Evolutionary conservation across 2,113 vertebrate species (phyloP), one percentile per base, ranked within the genome.

Genomic region (Mionectes macconnelli): DNA sequence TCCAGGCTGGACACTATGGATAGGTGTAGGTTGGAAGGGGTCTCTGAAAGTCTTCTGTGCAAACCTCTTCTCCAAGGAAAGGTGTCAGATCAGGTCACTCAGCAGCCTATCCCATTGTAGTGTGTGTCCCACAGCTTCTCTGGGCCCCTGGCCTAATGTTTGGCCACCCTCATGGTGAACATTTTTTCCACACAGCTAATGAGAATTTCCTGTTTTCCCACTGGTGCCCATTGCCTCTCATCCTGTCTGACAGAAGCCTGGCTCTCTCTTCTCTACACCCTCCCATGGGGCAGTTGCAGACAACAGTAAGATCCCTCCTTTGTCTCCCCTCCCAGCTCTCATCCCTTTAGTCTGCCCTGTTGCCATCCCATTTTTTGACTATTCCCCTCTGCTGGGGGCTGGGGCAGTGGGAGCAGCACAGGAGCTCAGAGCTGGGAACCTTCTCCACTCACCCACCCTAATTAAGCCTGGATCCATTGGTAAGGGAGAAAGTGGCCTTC

Each of bases 191-290:
- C 1, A 27, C 3, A 73, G 62, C 44, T 90, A 76, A 84, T 69
- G 62, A 90, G 70, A 85, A 60, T 62, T 94, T 96, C 95, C 90
- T 94, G 94, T 94, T 96, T 95, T 87, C 70, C 9, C 3, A 62
- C 82, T 70, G 56, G 56, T 84, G 69, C 84, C 39, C 31, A 4
- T 33, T 85, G 70, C 70, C 57, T 91, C 62, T 91, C 89, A 94
- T 94, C 95, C 92, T 94, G 93, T 74, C 90, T 42, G 42, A 42
- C 60, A 72, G 39, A 68, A 89, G 52, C 33, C 52, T 81, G 69
- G 30, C 92, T 87, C 89, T 45, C 30, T n/a, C 80, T 80, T 57
- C 80, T 66, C 59, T n/a, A 5, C 42, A 10, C 33, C 39, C 44
- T 87, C 60, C 47, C 76, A 15, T 16, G 3, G 78, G 57, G 87